A percentile compares a stretch with the other conserved stretches of the same genome.
Evolutionary conservation across 2,888 invertebrate genomes (phyloP).

Genomic region (Cerastoderma edule): DNA sequence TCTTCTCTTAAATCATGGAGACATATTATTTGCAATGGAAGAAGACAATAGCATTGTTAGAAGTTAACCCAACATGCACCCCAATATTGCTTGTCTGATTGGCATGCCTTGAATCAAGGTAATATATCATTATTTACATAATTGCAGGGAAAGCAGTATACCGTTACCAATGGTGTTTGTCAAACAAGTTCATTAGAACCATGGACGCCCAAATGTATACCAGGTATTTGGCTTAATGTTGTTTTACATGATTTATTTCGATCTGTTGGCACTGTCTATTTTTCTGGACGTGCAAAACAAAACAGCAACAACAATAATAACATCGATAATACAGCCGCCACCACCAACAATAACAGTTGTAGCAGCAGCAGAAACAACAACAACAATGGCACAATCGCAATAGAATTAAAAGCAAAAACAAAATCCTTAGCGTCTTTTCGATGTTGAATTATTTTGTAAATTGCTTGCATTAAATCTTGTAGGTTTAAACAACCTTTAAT

Average conservation of each 20-base stretch:
- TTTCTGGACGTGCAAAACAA: no score
- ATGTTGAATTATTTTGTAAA: no score
- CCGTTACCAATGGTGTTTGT: conserved; percentile 37
- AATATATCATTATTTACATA: not conserved
- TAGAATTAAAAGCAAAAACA: no score
- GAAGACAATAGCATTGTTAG: not conserved
- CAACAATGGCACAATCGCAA: no score
- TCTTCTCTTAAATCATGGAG: not conserved
- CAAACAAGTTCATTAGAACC: conserved; percentile 21
- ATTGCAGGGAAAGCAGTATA: conserved; percentile 33
- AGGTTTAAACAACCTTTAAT: no score
- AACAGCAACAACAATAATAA: no score
- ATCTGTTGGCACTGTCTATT: not conserved
- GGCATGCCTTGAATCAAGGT: not conserved
- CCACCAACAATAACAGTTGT: no score
- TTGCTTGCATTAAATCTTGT: no score
- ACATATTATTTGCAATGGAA: not conserved
- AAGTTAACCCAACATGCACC: not conserved
- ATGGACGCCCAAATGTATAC: conserved; percentile 48
- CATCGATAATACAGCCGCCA: no score
- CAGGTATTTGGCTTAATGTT: conserved; percentile 27
- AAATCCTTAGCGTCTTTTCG: no score
- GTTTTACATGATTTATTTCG: not conserved
- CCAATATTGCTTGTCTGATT: not conserved
- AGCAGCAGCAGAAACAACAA: no score